These are phyloP conservation scores for Phengaris alcon DNA, from an alignment of 2,888 invertebrate genomes.

Conservation along the genomic window DNA sequence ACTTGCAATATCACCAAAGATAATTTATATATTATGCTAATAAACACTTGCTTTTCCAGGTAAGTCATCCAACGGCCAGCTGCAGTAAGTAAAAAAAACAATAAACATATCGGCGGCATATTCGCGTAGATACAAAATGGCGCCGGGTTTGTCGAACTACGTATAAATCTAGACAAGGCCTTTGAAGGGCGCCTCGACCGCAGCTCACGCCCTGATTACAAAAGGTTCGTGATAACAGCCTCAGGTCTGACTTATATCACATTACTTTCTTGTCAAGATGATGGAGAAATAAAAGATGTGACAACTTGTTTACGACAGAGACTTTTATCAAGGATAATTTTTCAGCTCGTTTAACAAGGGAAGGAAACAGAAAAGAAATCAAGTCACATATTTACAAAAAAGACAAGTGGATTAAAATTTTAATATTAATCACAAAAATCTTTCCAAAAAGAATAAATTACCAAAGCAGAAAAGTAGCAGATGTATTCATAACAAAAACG, in stretches of 20 bases:
- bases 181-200: conserved; percentile 74
- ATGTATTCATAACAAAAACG: conserved; percentile 5
- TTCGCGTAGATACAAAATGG: conserved; percentile 64
- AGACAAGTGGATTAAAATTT: not conserved
- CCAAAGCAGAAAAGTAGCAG: conserved; percentile 14
- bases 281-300: conserved; percentile 29
- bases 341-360: not conserved
- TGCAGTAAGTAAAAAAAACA: conserved; percentile 34
- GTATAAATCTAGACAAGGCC: conserved; percentile 78
- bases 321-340: not conserved
- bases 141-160: conserved; percentile 71
- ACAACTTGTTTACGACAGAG: conserved; percentile 28
- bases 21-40: too few species aligned
- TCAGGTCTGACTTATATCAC: conserved; percentile 58
- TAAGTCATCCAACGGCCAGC: conserved; percentile 16
- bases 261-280: conserved; percentile 44
- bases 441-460: not conserved
- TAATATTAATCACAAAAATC: not conserved
- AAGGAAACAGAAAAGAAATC: not conserved
- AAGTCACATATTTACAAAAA: not conserved
- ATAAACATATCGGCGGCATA: conserved; percentile 60
- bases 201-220: conserved; percentile 76
- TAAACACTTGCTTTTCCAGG: conserved; percentile 16
- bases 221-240: conserved; percentile 60
- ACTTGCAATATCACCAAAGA: too few species aligned